Base-by-base conservation (phyloP, 1,140 invertebrate species). In the Lutraria rhynchaena region DNA sequence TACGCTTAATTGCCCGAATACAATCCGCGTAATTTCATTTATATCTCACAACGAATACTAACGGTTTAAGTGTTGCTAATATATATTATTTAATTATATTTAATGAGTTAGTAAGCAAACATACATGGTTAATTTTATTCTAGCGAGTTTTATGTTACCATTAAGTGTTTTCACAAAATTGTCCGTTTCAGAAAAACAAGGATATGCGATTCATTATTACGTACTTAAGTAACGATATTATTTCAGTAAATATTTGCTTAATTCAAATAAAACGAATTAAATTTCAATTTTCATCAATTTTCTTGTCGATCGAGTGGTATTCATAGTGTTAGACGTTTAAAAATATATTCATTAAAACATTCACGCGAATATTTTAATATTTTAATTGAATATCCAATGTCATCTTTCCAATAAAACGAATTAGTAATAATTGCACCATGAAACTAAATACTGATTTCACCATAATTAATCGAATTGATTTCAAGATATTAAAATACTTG, bases 331-430 rank as follows among this genome's bases (percentile, higher is more conserved):
- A 41, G 15, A 41, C 37, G 15, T 41, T 41, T 41, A 15, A 41
- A 41, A 41, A 5, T 15, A 5, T 41, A 15, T 7, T 41, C 15
- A 41, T 41, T 41, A 41, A 41, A 41, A 41, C 37, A 41, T 15
- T 41, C 15, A 41, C 15, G 37, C 15, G 37, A 41, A 41, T 15
- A 41, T 41, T 41, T 15, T 41, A 15, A 41, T 41, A 41, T 41
- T 67, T 67, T 78, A 78, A 78, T 67, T 78, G 60, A 78, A 78
- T 78, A 67, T 78, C 63, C 27, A 31, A 31, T 77, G 75, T 65
- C 61, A 77, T 1, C 67, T 67, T 27, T 9, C 44, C 19, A 67
- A 51, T 37, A 37, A 67, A 41, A 41, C 55, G 37, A 77, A 53
- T 58, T 22, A 77, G 44, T 53, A 33, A 67, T 49, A 77, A 22